A percentile compares a stretch with the other conserved stretches of the same genome.
phyloP scores from a whole-genome alignment of 2,888 invertebrate species.

The Odontothrips loti region DNA sequence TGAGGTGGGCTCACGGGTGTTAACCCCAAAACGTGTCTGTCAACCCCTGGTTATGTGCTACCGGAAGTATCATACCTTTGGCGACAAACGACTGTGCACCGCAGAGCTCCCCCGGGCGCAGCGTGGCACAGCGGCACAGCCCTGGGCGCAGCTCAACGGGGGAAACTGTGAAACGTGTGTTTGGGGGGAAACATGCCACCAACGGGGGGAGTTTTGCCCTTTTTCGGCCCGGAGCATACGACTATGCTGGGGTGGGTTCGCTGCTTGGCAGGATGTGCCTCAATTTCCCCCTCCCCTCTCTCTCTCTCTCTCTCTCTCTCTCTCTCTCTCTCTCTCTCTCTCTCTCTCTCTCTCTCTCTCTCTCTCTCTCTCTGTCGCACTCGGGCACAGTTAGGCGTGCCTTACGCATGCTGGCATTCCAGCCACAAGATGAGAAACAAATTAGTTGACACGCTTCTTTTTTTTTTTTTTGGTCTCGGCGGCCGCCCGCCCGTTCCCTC shows the following conservation, averaged over 20 bases:
- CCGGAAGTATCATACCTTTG: not conserved
- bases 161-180: no score
- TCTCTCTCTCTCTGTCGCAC: not conserved
- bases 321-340: no score
- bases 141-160: no score
- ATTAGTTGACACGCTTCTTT: constrained; percentile 25
- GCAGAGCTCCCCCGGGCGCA: not conserved
- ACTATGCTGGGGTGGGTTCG: no score
- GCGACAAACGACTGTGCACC: not conserved
- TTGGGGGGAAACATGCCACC: no score
- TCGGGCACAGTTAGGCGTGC: constrained; percentile 17
- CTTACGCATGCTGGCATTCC: constrained; percentile 11
- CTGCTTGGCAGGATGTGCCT: constrained; percentile 11
- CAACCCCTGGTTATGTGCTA: not conserved
- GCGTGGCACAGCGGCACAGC: no score
- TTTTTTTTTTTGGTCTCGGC: not conserved
- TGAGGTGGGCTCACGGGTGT: no score
- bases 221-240: not conserved
- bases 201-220: not conserved
- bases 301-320: no score
- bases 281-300: constrained; percentile 1
- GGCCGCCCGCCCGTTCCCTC: not conserved
- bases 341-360: no score
- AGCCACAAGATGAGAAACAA: constrained; percentile 20
- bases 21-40: not conserved